Conservation (phyloP, 2,888 invertebrate species). For the Mactromeris polynyma region DNA sequence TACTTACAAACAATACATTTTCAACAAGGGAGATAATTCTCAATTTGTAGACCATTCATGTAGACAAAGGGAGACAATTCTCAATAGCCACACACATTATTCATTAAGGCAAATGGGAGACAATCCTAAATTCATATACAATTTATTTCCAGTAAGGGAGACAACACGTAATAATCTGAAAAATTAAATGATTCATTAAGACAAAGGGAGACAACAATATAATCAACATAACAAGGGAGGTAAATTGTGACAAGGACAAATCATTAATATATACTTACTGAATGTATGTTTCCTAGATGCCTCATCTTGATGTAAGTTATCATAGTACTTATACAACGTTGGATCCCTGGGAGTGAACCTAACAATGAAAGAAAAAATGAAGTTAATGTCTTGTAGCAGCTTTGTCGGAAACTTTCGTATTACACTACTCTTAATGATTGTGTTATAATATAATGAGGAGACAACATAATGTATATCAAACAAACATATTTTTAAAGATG, state of each 20-base stretch:
- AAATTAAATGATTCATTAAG: not conserved
- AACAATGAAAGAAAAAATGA: not conserved
- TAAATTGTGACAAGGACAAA: not conserved
- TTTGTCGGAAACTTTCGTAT: too few species aligned
- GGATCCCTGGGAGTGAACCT: slow-evolving; percentile 62
- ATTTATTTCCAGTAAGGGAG: not conserved
- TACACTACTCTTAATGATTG: too few species aligned
- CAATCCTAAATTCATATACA: too few species aligned
- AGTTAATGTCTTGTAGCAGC: too few species aligned
- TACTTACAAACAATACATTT: not conserved
- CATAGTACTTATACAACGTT: slow-evolving; percentile 49
- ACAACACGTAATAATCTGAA: not conserved
- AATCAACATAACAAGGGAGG: not conserved
- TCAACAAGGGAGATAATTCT: not conserved
- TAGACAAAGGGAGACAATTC: not conserved
- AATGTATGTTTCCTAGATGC: not conserved
- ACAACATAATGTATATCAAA: too few species aligned
- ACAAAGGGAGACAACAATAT: not conserved
- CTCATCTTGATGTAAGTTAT: slow-evolving; percentile 16
- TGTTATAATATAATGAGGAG: too few species aligned
- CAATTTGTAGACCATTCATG: too few species aligned
- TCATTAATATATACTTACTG: not conserved
- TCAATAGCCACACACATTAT: too few species aligned
- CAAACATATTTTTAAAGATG: too few species aligned
- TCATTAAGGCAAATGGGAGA: too few species aligned